Conservation (phyloP, 2,797 vertebrate genomes). For the Gadopsis marmoratus region DNA sequence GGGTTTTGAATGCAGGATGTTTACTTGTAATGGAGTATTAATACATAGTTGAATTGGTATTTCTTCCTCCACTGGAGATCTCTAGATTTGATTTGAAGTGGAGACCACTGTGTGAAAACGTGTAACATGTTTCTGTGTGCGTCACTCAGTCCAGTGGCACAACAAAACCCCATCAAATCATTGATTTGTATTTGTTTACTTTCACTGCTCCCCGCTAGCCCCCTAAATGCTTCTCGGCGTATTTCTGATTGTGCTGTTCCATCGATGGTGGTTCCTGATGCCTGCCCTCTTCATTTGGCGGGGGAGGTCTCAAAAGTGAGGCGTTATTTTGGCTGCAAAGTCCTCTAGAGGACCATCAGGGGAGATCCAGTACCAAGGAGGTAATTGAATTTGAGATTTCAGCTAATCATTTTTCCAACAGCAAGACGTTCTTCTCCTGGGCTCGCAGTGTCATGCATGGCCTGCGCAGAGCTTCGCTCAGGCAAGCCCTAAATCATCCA, state of each 20-base stretch:
- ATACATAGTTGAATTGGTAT: neutral
- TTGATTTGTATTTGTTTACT: constrained; percentile 59
- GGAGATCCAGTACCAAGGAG: constrained; percentile 58
- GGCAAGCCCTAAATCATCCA: constrained; percentile 59
- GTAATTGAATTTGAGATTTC: constrained; percentile 76
- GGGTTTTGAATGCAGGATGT: neutral
- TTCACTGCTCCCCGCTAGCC: constrained; percentile 12
- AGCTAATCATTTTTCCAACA: constrained; percentile 71
- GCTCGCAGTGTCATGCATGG: constrained; percentile 52
- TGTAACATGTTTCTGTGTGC: constrained; percentile 13
- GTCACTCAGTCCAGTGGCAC: constrained; percentile 15
- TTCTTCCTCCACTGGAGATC: neutral
- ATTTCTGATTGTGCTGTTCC: constrained; percentile 52
- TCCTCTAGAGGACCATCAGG: constrained; percentile 57
- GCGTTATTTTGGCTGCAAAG: constrained; percentile 51
- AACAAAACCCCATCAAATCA: constrained; percentile 23
- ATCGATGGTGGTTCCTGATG: constrained; percentile 38
- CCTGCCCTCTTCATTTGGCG: constrained; percentile 36
- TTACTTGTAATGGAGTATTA: neutral
- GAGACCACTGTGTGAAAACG: neutral
- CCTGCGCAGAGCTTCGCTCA: constrained; percentile 38
- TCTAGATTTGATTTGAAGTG: constrained; percentile 9
- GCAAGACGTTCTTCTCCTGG: constrained; percentile 32
- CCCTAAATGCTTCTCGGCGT: constrained; percentile 30
- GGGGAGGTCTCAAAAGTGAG: constrained; percentile 40